These are phyloP conservation scores for Erythrocebus patas DNA, from an alignment of 2,113 vertebrate species.

Conservation along the genomic window DNA sequence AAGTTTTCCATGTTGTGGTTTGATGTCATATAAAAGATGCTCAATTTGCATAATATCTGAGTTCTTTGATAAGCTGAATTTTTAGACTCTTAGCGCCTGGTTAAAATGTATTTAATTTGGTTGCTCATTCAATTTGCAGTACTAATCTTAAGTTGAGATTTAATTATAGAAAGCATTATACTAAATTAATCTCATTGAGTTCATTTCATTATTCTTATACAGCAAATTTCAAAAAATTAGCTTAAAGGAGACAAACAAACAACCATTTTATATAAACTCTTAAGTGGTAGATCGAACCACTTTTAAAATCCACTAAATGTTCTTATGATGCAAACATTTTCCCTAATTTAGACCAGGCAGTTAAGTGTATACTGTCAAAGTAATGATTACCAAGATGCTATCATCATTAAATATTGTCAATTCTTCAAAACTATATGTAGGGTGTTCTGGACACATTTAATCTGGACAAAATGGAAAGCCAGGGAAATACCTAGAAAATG, in stretches of 20 bases:
- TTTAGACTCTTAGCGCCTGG: slow-evolving; percentile 8
- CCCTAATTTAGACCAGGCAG: not conserved
- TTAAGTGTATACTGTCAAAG: not conserved
- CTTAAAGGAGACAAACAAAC: not conserved
- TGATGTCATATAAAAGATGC: not conserved
- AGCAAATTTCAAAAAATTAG: slow-evolving; percentile 49
- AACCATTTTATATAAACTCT: slow-evolving; percentile 1
- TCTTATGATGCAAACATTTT: not conserved
- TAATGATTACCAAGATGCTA: not conserved
- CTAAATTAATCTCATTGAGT: slow-evolving; percentile 54
- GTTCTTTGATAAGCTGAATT: not conserved
- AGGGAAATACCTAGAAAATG: slow-evolving; percentile 14
- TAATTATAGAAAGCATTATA: slow-evolving; percentile 57
- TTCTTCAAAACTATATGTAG: slow-evolving; percentile 3
- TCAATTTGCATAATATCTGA: not conserved
- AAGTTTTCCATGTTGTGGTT: not conserved
- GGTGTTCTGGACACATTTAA: not conserved
- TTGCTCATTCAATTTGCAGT: slow-evolving; percentile 47
- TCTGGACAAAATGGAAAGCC: slow-evolving; percentile 17
- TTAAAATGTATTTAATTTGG: slow-evolving; percentile 61
- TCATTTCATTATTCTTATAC: slow-evolving; percentile 53
- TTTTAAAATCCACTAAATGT: not conserved
- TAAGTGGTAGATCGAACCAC: not conserved
- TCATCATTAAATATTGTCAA: not conserved
- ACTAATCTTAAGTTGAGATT: slow-evolving; percentile 53